Percentiles rank a stretch among this genome's conserved stretches.
phyloP scores from a whole-genome alignment of 1,140 invertebrate genomes.

The Eubasilissa regina region DNA sequence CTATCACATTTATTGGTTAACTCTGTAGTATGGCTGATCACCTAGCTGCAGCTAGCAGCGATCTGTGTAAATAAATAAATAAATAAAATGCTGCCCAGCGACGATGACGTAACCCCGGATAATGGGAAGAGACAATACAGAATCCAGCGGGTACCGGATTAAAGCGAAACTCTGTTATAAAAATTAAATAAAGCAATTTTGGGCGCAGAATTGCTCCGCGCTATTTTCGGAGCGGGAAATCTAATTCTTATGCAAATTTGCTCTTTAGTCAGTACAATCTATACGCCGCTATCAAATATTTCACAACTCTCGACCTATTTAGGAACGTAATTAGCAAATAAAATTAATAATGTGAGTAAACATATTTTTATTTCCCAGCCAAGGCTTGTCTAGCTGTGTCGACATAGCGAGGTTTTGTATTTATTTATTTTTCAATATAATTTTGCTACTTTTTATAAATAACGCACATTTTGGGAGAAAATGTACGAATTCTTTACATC shows the following conservation, averaged over 20 bases:
- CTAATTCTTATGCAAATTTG: conserved; percentile 31
- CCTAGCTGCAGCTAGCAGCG: too few relatives aligned
- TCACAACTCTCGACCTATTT: background rate
- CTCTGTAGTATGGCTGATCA: too few relatives aligned
- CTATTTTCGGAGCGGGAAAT: conserved; percentile 9
- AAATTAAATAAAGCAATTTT: conserved; percentile 32
- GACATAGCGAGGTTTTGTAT: too few relatives aligned
- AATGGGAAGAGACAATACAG: background rate
- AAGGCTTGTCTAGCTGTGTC: background rate
- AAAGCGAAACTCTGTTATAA: conserved; percentile 4
- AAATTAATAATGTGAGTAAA: background rate
- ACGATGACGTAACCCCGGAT: background rate
- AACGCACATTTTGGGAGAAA: too few relatives aligned
- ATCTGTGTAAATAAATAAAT: too few relatives aligned
- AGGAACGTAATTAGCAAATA: conserved; percentile 9
- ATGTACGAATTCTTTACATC: too few relatives aligned
- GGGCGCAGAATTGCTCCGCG: conserved; percentile 1
- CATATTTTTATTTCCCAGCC: too few relatives aligned
- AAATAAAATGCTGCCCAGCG: too few relatives aligned
- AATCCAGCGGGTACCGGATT: background rate
- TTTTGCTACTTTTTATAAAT: too few relatives aligned
- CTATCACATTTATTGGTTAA: too few relatives aligned
- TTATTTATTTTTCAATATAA: too few relatives aligned
- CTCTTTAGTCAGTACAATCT: background rate
- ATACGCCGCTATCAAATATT: background rate